Evolutionary conservation across 2,888 invertebrate species (phyloP), one percentile per base, ranked within the genome.

Genomic region (Protodeltote pygarga): DNA sequence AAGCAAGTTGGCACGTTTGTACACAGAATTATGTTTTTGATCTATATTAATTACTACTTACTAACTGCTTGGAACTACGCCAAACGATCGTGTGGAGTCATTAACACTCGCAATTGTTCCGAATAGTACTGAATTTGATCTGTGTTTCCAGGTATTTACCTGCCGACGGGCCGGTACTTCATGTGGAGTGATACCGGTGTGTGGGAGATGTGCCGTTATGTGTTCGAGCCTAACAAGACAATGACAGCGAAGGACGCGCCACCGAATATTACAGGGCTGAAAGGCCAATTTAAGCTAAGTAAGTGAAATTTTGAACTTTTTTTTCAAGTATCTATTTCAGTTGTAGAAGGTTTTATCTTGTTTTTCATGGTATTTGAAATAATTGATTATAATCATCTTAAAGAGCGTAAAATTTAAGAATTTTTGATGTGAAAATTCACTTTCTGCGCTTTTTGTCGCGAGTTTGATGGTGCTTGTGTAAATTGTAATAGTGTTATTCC

Each of bases 121-220:
- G 5, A n/a, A n/a, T n/a, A n/a, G n/a, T 33, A 21, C 25, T 33
- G 23, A 41, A 61, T 38, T 38, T 59, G 42, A 51, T 61, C 51
- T 66, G 69, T 67, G 54, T 54, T 83, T 73, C 10, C 81, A 94
- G 94, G 93, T 72, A 93, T 94, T 60, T 93, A 89, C 71, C 86
- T 94, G 51, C 92, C 91, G 0, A 93, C 92, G 15, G 88, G 92
- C 5, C 70, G 93, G 42, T 94, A 93, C 70, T 94, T 96, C 41
- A 82, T 95, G 73, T 93, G 92, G 68, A 95, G 95, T 60, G 93
- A 95, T 69, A 94, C 95, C 2, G 96, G 96, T 0, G 83, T 96
- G 4, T 96, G 95, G 95, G 92, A 93, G 71, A 93, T 93, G 35
- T 95, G 95, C 75, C 82, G 93, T 39, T 78, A 84, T 23, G 87